Conservation (phyloP, 2,113 vertebrate species). For the Paradoxurus hermaphroditus region DNA sequence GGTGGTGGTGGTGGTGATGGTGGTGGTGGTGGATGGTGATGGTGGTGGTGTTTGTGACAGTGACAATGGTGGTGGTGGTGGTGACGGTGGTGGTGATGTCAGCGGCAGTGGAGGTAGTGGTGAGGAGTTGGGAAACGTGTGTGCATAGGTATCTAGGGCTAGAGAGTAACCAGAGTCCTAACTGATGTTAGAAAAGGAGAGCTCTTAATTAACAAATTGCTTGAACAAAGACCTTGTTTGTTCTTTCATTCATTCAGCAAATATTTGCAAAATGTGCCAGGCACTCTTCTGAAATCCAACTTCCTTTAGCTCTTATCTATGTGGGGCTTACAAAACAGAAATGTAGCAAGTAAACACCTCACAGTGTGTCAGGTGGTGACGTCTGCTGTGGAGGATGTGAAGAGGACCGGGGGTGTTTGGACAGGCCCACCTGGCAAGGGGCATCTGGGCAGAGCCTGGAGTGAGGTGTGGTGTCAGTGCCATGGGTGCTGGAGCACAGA, state of each 20-base stretch:
- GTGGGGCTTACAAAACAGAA: neutral
- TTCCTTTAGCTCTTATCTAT: neutral
- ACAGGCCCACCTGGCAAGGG: neutral
- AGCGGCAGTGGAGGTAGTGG: neutral
- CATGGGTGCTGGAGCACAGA: neutral
- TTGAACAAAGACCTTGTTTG: neutral
- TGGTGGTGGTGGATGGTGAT: too few relatives aligned
- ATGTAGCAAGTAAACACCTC: neutral
- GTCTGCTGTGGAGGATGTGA: neutral
- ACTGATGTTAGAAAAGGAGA: neutral
- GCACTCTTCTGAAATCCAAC: neutral
- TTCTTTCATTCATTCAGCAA: neutral
- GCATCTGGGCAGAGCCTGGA: neutral
- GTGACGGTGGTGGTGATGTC: accelerated
- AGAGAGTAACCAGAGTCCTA: neutral
- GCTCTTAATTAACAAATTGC: neutral
- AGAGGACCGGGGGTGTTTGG: accelerated
- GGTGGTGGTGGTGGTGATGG: too few relatives aligned
- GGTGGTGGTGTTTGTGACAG: accelerated
- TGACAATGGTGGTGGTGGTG: too few relatives aligned
- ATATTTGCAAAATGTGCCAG: neutral
- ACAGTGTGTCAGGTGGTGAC: neutral
- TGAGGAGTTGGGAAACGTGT: neutral
- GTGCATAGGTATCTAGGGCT: neutral
- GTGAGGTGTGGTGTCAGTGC: neutral